phyloP scores from a whole-genome alignment of 2,888 invertebrate species.

The Chouioia cunea region DNA sequence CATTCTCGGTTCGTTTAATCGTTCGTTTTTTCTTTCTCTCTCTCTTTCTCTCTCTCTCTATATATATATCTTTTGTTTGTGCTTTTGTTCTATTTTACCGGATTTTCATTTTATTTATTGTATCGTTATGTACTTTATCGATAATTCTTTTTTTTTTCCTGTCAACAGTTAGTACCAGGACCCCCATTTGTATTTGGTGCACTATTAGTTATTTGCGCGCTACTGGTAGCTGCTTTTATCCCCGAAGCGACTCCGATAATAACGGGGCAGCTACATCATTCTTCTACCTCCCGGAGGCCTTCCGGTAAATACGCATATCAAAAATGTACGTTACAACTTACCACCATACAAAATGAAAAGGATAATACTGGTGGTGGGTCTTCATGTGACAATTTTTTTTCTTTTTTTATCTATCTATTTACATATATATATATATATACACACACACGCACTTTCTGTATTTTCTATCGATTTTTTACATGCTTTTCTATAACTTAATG shows the following conservation, averaged over 20 bases:
- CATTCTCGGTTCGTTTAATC: not conserved
- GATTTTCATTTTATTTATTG: too few relatives aligned
- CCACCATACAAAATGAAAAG: conserved; percentile 60
- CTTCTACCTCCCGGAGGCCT: conserved; percentile 76
- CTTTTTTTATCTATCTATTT: not conserved
- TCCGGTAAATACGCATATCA: conserved; percentile 70
- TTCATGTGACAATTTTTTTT: conserved; percentile 28
- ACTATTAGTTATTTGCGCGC: conserved; percentile 93
- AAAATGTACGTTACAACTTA: conserved; percentile 69
- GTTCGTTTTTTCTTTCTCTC: too few relatives aligned
- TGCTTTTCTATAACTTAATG: too few relatives aligned
- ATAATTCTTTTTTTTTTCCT: conserved; percentile 10
- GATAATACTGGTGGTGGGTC: conserved; percentile 64
- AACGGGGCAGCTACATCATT: conserved; percentile 69
- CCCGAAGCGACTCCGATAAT: conserved; percentile 75
- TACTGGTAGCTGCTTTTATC: conserved; percentile 91
- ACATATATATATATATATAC: too few relatives aligned
- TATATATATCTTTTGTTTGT: not conserved
- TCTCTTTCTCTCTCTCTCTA: not conserved
- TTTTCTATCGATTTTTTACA: too few relatives aligned
- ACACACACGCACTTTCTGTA: too few relatives aligned
- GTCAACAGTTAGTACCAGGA: conserved; percentile 86
- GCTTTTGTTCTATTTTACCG: not conserved
- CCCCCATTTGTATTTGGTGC: conserved; percentile 99
- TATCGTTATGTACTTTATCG: too few relatives aligned